A percentile compares a stretch with the other conserved stretches of the same genome.
phyloP scores from a whole-genome alignment of 2,797 vertebrate species.

The Limnodromus scolopaceus region DNA sequence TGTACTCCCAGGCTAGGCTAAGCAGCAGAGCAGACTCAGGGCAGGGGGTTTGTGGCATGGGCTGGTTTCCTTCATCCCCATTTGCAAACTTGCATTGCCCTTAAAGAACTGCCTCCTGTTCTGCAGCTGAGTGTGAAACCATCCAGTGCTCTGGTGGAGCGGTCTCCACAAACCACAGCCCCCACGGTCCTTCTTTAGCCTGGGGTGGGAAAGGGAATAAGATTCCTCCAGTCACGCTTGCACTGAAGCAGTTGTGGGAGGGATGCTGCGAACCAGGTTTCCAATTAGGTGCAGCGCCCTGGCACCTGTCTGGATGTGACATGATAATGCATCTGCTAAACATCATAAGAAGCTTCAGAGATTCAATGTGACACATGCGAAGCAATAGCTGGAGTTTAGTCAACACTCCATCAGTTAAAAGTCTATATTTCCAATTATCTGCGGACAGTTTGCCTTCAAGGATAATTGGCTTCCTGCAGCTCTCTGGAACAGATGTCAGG shows the following conservation, averaged over 20 bases:
- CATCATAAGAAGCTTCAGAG: slow-evolving; percentile 27
- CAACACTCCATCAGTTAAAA: slow-evolving; percentile 70
- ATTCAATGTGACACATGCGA: slow-evolving; percentile 28
- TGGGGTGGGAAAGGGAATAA: not conserved
- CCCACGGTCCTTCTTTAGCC: not conserved
- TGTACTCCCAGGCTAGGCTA: not conserved
- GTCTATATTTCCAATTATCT: slow-evolving; percentile 71
- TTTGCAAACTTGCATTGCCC: not conserved
- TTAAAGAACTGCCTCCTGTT: not conserved
- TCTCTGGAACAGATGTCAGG: slow-evolving; percentile 37
- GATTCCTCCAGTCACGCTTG: not conserved
- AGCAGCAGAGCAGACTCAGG: not conserved
- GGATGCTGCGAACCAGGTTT: not conserved
- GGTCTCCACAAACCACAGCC: not conserved
- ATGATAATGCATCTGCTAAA: slow-evolving; percentile 51
- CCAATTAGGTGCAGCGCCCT: not conserved
- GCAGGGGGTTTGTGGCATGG: not conserved
- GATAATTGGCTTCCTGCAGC: slow-evolving; percentile 70
- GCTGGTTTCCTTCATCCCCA: not conserved
- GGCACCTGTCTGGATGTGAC: slow-evolving; percentile 31
- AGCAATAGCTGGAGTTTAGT: slow-evolving; percentile 49
- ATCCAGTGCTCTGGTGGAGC: rapidly evolving
- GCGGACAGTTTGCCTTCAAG: slow-evolving; percentile 45
- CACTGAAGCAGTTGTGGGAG: not conserved
- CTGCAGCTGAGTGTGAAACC: not conserved